phyloP scores from a whole-genome alignment of 2,797 vertebrate species.

The Halcyon smyrnensis region DNA sequence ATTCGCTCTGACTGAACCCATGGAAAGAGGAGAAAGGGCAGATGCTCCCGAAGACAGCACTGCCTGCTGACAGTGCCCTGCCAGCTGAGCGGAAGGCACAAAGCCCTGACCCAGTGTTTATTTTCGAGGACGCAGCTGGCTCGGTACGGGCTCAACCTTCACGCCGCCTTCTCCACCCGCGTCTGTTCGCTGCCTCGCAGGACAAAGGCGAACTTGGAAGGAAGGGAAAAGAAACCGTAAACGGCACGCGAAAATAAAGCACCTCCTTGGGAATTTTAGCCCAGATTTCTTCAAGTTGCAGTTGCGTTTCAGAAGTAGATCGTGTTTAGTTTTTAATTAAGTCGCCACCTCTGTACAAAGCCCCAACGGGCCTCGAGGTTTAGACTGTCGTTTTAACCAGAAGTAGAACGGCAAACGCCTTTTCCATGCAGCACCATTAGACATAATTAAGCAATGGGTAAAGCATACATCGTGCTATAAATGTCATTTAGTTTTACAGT shows the following conservation, averaged over 20 bases:
- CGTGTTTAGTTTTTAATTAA: slow-evolving; percentile 78
- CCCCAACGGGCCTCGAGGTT: slow-evolving; percentile 68
- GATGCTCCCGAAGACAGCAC: slow-evolving; percentile 12
- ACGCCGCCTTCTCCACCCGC: background rate
- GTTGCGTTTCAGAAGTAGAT: slow-evolving; percentile 67
- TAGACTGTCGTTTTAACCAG: slow-evolving; percentile 75
- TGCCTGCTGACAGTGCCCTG: slow-evolving; percentile 20
- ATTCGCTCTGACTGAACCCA: slow-evolving; percentile 38
- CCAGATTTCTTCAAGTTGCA: slow-evolving; percentile 42
- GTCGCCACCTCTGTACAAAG: slow-evolving; percentile 52
- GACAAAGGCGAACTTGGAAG: background rate
- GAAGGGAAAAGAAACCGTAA: background rate
- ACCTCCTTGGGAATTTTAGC: slow-evolving; percentile 22
- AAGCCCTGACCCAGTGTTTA: slow-evolving; percentile 23
- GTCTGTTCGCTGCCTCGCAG: background rate
- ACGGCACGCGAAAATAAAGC: background rate
- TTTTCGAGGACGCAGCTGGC: slow-evolving; percentile 25
- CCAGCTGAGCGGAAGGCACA: slow-evolving; percentile 9
- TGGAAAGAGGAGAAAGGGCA: slow-evolving; percentile 20
- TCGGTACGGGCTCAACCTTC: background rate
- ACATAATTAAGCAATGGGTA: slow-evolving; percentile 80
- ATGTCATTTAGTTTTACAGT: slow-evolving; percentile 82
- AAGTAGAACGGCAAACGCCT: slow-evolving; percentile 76
- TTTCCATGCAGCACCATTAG: slow-evolving; percentile 75
- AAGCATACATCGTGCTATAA: slow-evolving; percentile 75